Evolutionary conservation across 2,888 invertebrate genomes (phyloP).

Genomic region (Autographa gamma): DNA sequence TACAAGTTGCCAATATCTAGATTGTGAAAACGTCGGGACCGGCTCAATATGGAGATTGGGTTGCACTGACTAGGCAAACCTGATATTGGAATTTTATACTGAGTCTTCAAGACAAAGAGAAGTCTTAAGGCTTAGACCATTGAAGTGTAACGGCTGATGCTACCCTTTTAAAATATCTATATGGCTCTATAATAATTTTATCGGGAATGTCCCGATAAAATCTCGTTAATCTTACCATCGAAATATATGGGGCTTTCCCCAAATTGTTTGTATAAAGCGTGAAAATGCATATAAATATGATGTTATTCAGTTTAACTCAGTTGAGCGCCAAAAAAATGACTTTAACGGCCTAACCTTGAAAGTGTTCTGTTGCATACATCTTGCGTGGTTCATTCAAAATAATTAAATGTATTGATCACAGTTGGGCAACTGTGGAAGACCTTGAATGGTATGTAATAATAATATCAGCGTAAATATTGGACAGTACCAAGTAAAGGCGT

Average conservation of each 20-base stretch:
- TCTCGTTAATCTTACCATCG: background rate
- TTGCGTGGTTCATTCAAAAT: slow-evolving; percentile 30
- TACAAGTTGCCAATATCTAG: slow-evolving; percentile 5
- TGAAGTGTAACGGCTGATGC: background rate
- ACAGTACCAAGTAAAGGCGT: background rate
- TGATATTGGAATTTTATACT: slow-evolving; percentile 12
- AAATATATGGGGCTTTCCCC: background rate
- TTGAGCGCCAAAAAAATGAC: background rate
- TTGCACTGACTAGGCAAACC: slow-evolving; percentile 23
- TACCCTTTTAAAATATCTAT: background rate
- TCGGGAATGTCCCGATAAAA: background rate
- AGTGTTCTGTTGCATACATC: slow-evolving; percentile 15
- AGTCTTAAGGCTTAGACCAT: background rate
- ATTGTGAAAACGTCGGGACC: slow-evolving; percentile 19
- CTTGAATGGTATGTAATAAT: slow-evolving; percentile 16
- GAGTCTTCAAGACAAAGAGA: slow-evolving; percentile 1
- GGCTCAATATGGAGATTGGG: slow-evolving; percentile 15
- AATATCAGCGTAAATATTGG: background rate
- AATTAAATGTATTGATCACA: slow-evolving; percentile 14
- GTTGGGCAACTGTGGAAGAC: slow-evolving; percentile 19
- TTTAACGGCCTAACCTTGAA: slow-evolving; percentile 22
- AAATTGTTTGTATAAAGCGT: background rate
- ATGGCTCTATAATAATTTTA: too few species aligned
- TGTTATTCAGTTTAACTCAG: background rate
- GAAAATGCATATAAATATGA: background rate